Evolutionary conservation across 2,888 invertebrate genomes (phyloP).

Genomic region (Hirudinaria manillensis): DNA sequence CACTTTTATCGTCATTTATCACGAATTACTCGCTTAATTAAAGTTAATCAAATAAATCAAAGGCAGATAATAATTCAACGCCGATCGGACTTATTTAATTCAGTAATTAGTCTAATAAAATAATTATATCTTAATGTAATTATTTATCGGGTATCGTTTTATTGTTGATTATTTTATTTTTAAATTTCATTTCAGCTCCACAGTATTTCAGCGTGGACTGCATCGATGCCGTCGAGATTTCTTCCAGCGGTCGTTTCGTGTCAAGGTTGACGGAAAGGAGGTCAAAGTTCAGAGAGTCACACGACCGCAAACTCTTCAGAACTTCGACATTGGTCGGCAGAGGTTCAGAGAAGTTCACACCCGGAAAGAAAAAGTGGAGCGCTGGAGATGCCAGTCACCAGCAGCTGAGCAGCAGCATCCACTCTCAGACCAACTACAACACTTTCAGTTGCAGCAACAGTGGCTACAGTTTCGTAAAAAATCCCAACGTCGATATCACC

Average conservation of each 20-base stretch:
- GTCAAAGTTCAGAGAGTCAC: not conserved
- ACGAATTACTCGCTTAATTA: no score
- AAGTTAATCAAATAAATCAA: no score
- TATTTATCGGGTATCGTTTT: no score
- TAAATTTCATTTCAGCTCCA: conserved; percentile 1
- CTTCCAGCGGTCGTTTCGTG: conserved; percentile 8
- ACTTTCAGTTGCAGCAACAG: not conserved
- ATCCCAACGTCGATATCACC: conserved; percentile 2
- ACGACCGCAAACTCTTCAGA: conserved; percentile 17
- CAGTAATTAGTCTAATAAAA: no score
- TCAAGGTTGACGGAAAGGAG: not conserved
- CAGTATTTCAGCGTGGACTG: conserved; percentile 27
- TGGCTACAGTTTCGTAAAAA: not conserved
- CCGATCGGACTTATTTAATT: no score
- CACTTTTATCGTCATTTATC: no score
- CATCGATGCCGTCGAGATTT: conserved; percentile 27
- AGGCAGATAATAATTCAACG: no score
- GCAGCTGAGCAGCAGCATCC: not conserved
- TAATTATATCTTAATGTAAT: no score
- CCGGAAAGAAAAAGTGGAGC: conserved; percentile 8
- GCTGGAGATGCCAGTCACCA: not conserved
- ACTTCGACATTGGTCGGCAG: not conserved
- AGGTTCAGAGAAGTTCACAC: not conserved
- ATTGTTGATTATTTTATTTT: no score
- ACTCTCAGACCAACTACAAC: conserved; percentile 18